Percentiles rank a stretch among this genome's conserved stretches.
These are phyloP conservation scores for Diplosoma virens DNA, from an alignment of 23 tunicate species.

Conservation along the genomic window DNA sequence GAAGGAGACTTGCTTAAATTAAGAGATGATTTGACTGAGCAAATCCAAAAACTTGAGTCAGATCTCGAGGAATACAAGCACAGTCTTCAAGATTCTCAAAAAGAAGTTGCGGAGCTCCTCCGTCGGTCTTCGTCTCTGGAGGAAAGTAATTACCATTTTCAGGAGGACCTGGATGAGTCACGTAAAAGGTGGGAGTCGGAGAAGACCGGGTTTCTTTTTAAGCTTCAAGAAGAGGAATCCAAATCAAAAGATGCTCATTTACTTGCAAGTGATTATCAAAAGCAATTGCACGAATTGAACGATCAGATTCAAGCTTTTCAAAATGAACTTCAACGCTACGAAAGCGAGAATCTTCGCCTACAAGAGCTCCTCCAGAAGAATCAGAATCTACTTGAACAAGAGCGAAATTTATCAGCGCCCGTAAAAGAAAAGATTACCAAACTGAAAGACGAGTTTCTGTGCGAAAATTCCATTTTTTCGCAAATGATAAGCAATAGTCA, in stretches of 20 bases:
- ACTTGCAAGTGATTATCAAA: not conserved
- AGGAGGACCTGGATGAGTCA: slow-evolving; percentile 38
- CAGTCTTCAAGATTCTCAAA: not conserved
- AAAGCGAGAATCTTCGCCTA: not conserved
- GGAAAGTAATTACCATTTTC: not conserved
- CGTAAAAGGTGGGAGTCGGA: slow-evolving; percentile 34
- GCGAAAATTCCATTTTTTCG: slow-evolving; percentile 32
- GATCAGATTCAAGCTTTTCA: not conserved
- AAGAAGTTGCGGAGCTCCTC: slow-evolving; percentile 11
- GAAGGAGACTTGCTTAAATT: slow-evolving; percentile 7
- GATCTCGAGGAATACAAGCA: slow-evolving; percentile 16
- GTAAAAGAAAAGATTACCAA: slow-evolving; percentile 9
- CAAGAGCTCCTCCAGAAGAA: slow-evolving; percentile 4
- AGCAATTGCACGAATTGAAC: not conserved
- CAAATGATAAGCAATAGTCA: not conserved
- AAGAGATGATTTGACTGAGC: not conserved
- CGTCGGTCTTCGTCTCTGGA: not conserved
- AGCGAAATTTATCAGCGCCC: not conserved
- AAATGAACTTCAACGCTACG: not conserved
- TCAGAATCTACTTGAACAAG: not conserved
- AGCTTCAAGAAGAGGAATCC: slow-evolving; percentile 19
- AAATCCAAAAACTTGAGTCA: not conserved
- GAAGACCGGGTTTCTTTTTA: slow-evolving; percentile 19
- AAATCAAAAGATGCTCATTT: not conserved
- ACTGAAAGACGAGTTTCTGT: slow-evolving; percentile 3